phyloP scores from a whole-genome alignment of 2,113 vertebrate species.

The Malaclemys terrapin region DNA sequence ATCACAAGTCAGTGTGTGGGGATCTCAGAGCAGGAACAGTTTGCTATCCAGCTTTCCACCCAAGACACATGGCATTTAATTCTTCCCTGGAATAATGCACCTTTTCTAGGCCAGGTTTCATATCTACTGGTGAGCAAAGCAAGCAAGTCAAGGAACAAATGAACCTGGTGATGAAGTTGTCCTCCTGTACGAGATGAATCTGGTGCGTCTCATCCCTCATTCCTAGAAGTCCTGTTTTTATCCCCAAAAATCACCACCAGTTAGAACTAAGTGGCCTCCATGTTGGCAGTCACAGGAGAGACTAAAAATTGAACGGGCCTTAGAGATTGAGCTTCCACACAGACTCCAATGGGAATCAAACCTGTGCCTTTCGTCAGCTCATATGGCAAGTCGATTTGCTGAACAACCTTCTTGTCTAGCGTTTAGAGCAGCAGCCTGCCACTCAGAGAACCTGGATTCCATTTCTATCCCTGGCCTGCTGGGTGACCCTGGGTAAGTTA shows the following conservation, averaged over 20 bases:
- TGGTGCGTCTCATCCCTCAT: background rate
- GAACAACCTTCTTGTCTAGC: too few species aligned
- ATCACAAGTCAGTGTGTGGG: background rate
- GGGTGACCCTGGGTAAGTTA: background rate
- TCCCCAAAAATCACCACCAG: too few species aligned
- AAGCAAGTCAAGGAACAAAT: background rate
- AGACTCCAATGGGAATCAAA: background rate
- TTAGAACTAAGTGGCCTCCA: background rate
- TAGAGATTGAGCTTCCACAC: background rate
- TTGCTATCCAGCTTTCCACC: accelerated
- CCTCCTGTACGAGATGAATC: background rate
- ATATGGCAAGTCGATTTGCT: accelerated
- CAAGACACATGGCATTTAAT: accelerated
- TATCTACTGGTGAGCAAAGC: background rate
- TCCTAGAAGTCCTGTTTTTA: background rate
- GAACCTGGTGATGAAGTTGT: background rate
- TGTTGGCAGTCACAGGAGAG: background rate
- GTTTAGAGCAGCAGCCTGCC: background rate
- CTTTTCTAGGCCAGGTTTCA: background rate
- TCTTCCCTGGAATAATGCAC: accelerated
- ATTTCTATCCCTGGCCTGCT: background rate
- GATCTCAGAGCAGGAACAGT: background rate
- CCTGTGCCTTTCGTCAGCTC: background rate
- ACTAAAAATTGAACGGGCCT: background rate
- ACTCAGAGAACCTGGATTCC: background rate